These are phyloP conservation scores for Scylla paramamosain DNA, from an alignment of 1,140 invertebrate genomes.

Conservation along the genomic window DNA sequence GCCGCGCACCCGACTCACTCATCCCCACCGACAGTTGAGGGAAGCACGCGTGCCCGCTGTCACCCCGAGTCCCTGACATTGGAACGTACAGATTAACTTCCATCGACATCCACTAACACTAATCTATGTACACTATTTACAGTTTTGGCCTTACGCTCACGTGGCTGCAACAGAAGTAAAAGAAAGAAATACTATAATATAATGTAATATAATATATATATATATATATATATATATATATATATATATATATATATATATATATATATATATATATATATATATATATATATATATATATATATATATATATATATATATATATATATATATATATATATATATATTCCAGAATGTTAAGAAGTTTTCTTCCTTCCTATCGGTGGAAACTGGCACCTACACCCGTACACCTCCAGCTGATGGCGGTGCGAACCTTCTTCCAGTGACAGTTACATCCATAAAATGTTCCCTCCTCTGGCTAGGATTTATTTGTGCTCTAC, in stretches of 20 bases:
- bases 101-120: neutral
- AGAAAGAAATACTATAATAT: neutral
- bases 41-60: neutral
- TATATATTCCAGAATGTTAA: neutral
- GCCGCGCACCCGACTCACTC: neutral
- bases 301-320: neutral
- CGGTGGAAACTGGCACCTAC: neutral
- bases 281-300: conserved; percentile 34
- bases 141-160: neutral
- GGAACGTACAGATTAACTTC: neutral
- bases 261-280: conserved; percentile 34
- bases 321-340: conserved; percentile 17
- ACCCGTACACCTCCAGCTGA: neutral
- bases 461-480: neutral
- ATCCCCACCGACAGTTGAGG: neutral
- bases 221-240: conserved; percentile 45
- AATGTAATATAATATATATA: neutral
- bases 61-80: neutral
- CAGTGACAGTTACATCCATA: neutral
- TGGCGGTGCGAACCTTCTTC: neutral
- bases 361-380: neutral
- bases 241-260: conserved; percentile 37
- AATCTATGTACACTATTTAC: neutral
- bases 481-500: neutral
- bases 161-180: neutral